Evolutionary conservation across 2,797 vertebrate species (phyloP).

Genomic region (Australoheros facetus): DNA sequence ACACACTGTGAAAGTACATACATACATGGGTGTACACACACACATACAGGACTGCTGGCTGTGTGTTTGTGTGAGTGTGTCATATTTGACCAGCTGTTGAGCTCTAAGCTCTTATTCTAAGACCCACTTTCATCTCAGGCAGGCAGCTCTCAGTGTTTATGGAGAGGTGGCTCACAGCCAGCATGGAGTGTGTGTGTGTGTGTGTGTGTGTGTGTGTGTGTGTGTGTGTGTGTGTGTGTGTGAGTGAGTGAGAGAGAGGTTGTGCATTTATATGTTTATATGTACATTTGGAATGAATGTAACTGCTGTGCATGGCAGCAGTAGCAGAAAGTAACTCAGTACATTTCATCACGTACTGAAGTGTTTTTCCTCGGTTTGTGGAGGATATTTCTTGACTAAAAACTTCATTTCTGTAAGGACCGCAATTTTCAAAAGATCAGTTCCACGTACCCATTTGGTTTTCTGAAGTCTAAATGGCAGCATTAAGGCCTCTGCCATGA

Average conservation of each 20-base stretch:
- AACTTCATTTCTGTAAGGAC: not conserved
- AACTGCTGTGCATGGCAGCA: not conserved
- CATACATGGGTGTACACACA: not conserved
- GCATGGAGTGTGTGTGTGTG: not conserved
- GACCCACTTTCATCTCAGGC: not conserved
- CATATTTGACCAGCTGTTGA: not conserved
- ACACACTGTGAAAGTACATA: not conserved
- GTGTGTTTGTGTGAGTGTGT: not conserved
- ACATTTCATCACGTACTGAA: not conserved
- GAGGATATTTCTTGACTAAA: too few species aligned
- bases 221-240: too few species aligned
- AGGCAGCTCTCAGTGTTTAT: not conserved
- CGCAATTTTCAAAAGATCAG: not conserved
- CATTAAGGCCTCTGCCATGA: not conserved
- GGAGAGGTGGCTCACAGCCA: not conserved
- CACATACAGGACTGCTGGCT: not conserved
- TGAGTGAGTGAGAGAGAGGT: too few species aligned
- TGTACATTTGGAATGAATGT: too few species aligned
- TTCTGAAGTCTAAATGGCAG: not conserved
- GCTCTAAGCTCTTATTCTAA: not conserved
- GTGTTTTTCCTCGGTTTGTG: too few species aligned
- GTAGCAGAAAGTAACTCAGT: not conserved
- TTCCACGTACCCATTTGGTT: too few species aligned
- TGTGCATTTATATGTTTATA: too few species aligned
- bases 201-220: accelerated